These are phyloP conservation scores for Salvelinus alpinus DNA, from an alignment of 2,113 vertebrate genomes.

Conservation along the genomic window DNA sequence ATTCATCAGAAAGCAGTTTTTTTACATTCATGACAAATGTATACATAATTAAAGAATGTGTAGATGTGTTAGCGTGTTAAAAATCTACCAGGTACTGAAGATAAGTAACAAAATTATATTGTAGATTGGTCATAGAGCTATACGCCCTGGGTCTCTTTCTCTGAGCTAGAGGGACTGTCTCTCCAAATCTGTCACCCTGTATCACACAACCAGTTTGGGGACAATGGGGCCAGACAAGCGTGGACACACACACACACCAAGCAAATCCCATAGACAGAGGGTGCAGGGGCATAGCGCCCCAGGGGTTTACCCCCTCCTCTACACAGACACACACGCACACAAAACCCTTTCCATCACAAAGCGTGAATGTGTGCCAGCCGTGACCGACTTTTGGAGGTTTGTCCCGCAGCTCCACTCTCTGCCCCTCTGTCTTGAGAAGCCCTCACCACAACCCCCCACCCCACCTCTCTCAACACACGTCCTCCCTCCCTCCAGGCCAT, in stretches of 20 bases:
- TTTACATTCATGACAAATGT: neutral
- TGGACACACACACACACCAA: slow-evolving; percentile 12
- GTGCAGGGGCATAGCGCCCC: neutral
- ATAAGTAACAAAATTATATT: neutral
- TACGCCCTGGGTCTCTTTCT: neutral
- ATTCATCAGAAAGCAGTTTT: neutral
- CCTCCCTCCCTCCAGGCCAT: neutral
- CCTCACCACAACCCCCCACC: neutral
- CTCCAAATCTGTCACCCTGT: slow-evolving; percentile 63
- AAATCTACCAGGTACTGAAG: neutral
- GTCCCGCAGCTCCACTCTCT: slow-evolving; percentile 64
- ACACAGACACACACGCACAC: slow-evolving; percentile 24
- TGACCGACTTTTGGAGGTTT: slow-evolving; percentile 69
- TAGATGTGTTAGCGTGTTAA: neutral
- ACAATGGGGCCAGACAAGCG: slow-evolving; percentile 49
- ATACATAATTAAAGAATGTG: neutral
- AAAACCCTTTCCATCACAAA: slow-evolving; percentile 52
- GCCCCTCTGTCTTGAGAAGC: slow-evolving; percentile 53
- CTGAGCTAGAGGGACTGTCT: slow-evolving; percentile 32
- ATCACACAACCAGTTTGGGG: slow-evolving; percentile 54
- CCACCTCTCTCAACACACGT: slow-evolving; percentile 23
- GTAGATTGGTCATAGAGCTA: neutral
- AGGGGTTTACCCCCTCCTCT: slow-evolving; percentile 31
- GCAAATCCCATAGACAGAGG: neutral
- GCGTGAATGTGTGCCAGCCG: slow-evolving; percentile 47